phyloP scores from a whole-genome alignment of 2,888 invertebrate genomes.

The Caenorhabditis virilis region DNA sequence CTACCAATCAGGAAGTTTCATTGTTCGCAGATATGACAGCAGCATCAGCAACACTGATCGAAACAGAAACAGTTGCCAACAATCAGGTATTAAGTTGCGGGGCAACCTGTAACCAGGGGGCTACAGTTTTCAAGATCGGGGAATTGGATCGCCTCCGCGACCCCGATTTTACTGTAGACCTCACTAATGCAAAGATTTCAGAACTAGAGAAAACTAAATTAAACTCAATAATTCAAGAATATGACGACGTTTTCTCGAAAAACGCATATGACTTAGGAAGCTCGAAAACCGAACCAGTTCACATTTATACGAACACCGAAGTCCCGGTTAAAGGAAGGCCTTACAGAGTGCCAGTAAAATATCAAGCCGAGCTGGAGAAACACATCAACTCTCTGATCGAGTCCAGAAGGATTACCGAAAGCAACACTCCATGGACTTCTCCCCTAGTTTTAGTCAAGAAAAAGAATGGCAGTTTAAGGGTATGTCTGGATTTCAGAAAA shows the following conservation, averaged over 20 bases:
- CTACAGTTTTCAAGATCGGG: too few species aligned
- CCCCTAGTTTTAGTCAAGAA: constrained; percentile 38
- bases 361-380: constrained; percentile 36
- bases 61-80: too few species aligned
- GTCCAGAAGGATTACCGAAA: constrained; percentile 34
- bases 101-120: too few species aligned
- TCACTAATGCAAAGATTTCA: too few species aligned
- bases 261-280: constrained; percentile 45
- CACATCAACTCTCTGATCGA: constrained; percentile 40
- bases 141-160: too few species aligned
- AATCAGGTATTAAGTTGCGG: too few species aligned
- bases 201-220: too few species aligned
- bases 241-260: constrained; percentile 35
- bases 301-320: constrained; percentile 46
- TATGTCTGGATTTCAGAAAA: constrained; percentile 47
- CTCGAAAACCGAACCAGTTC: constrained; percentile 22
- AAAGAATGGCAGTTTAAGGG: constrained; percentile 46
- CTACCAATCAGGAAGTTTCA: too few species aligned
- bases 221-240: too few species aligned
- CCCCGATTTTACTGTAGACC: too few species aligned
- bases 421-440: constrained; percentile 48
- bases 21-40: too few species aligned
- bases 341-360: constrained; percentile 33
- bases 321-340: constrained; percentile 22
- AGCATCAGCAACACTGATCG: too few species aligned